Base-by-base conservation (phyloP, 2,797 vertebrate genomes). In the Champsocephalus esox region DNA sequence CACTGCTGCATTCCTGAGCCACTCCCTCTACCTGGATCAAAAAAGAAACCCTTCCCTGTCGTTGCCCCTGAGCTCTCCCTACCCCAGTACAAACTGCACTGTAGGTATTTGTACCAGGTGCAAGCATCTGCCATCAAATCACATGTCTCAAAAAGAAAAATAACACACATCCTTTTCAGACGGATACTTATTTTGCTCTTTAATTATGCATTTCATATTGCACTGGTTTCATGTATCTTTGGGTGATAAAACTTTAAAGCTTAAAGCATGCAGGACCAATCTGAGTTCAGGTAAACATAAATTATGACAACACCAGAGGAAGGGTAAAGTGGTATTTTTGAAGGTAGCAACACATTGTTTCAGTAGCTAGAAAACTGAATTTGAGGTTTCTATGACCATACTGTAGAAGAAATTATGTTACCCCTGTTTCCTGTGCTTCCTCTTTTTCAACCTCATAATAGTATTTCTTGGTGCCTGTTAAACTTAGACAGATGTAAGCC, bases 11-110 rank as follows among this genome's bases (percentile, higher is more conserved):
- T 96, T 96, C 95, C 95, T 94, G 88, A 93, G 94, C 91, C 86
- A 85, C 93, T 95, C 92, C 91, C 92, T 94, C 91, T 96, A 96
- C 95, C 95, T 96, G 95, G 91, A 94, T 93, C 88, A 92, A 92
- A 93, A 85, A 85, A 90, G 67, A 87, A 87, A 82, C 77, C 85
- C 86, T 88, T 69, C 80, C 82, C 89, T 87, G 89, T 81, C 67
- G 70, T 87, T 90, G 84, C 89, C 84, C 88, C 82, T 87, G 73
- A 89, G 89, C 86, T 82, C 83, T 86, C 73, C 45, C 52, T 66
- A 28, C 62, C 69, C 74, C 77, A 14, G 68, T 77, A 85, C 67
- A 87, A 81, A 81, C 75, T 73, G 46, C 41, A 70, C 77, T 43
- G 70, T 2, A 68, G 85, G 75, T 78, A 74, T 91, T 84, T 66